Percentiles rank a stretch among this genome's conserved stretches.
Evolutionary conservation across 2,888 invertebrate genomes (phyloP).

Genomic region (Cordilura impudica): DNA sequence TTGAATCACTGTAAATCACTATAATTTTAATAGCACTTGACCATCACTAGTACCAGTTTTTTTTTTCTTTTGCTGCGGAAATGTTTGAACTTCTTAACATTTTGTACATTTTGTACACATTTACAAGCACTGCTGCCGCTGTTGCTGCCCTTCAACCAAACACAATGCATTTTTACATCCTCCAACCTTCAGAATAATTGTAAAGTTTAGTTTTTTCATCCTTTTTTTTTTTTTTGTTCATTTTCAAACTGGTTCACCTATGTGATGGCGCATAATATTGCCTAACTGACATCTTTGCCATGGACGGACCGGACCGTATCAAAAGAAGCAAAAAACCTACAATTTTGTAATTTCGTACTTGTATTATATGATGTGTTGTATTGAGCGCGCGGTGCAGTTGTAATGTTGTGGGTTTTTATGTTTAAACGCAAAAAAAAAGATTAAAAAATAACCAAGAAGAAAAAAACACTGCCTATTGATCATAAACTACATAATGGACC

Average conservation of each 20-base stretch:
- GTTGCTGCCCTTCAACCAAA: slow-evolving; percentile 14
- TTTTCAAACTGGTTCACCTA: slow-evolving; percentile 56
- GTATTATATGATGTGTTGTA: slow-evolving; percentile 5
- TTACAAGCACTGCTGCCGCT: background rate
- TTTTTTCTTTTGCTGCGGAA: slow-evolving; percentile 12
- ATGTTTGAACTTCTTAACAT: slow-evolving; percentile 26
- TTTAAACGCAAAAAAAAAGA: slow-evolving; percentile 22
- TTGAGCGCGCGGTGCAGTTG: background rate
- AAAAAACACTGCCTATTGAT: slow-evolving; percentile 37
- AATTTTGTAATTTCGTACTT: slow-evolving; percentile 54
- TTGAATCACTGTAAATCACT: too few species aligned
- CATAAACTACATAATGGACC: slow-evolving; percentile 49
- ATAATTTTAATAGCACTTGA: too few species aligned
- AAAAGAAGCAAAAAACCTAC: slow-evolving; percentile 51
- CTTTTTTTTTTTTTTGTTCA: background rate
- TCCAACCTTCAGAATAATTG: slow-evolving; percentile 59
- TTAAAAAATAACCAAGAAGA: too few species aligned
- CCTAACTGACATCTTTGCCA: background rate
- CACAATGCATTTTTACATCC: slow-evolving; percentile 11
- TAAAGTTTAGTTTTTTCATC: slow-evolving; percentile 43
- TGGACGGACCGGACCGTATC: slow-evolving; percentile 5
- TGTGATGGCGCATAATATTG: background rate
- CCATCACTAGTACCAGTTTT: background rate
- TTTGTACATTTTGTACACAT: background rate
- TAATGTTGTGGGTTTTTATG: slow-evolving; percentile 44